Evolutionary conservation across 2,888 invertebrate genomes (phyloP).

Genomic region (Brenthis hecate): DNA sequence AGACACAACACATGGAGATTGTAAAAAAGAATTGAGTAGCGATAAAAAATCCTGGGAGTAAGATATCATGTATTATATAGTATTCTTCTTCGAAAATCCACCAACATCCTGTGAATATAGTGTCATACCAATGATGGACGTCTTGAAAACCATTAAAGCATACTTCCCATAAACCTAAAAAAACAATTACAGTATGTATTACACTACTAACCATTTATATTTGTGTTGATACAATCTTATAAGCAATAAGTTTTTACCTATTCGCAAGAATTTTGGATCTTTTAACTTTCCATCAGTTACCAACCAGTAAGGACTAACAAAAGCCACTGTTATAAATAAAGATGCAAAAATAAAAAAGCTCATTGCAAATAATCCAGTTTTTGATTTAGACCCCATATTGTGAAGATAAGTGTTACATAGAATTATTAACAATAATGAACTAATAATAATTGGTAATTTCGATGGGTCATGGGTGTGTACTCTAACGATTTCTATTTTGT

Average conservation of each 20-base stretch:
- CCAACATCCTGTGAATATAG: conserved; percentile 93
- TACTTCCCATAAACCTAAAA: conserved; percentile 95
- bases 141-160: conserved; percentile 95
- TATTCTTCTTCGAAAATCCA: conserved; percentile 99
- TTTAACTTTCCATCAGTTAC: conserved; percentile 89
- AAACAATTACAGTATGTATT: background rate
- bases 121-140: conserved; percentile 92
- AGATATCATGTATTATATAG: conserved; percentile 94
- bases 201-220: background rate
- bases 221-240: background rate
- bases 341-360: conserved; percentile 85
- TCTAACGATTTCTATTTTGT: background rate
- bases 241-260: conserved; percentile 80
- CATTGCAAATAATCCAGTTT: conserved; percentile 85
- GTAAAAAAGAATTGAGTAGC: conserved; percentile 97
- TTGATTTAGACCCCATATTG: conserved; percentile 83
- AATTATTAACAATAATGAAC: background rate
- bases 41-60: conserved; percentile 95
- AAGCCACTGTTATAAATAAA: conserved; percentile 89
- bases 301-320: conserved; percentile 94
- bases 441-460: too few relatives aligned
- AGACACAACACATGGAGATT: conserved; percentile 90
- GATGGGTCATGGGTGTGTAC: conserved; percentile 26
- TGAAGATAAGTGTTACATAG: background rate
- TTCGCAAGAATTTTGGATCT: conserved; percentile 89